A percentile compares a stretch with the other conserved stretches of the same genome.
Evolutionary conservation across 2,113 vertebrate genomes (phyloP).

Genomic region (Mola mola): DNA sequence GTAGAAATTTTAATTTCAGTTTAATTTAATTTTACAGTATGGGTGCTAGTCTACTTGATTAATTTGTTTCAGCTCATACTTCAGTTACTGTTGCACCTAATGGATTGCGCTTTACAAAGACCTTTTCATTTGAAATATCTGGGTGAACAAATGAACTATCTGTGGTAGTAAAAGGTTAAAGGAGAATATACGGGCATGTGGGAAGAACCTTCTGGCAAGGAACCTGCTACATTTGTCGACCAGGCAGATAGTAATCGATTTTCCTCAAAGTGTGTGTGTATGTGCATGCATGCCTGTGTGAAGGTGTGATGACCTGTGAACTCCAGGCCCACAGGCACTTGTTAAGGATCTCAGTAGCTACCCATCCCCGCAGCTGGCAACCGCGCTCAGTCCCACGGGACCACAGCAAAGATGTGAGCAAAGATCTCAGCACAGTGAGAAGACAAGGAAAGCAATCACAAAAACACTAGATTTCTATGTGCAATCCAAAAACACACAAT

Average conservation of each 20-base stretch:
- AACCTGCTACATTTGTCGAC: conserved; percentile 10
- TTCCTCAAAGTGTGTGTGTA: conserved; percentile 8
- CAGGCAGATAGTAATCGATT: conserved; percentile 45
- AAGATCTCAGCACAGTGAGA: too few relatives aligned
- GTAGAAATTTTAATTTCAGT: too few relatives aligned
- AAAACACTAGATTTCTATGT: too few relatives aligned
- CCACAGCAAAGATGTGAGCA: conserved; percentile 65
- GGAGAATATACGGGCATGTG: neutral
- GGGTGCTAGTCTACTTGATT: too few relatives aligned
- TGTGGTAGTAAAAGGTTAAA: neutral
- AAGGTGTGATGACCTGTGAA: conserved; percentile 68
- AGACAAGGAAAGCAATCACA: conserved; percentile 74
- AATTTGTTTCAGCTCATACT: neutral
- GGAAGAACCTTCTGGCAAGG: conserved; percentile 34
- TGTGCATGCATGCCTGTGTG: conserved; percentile 20
- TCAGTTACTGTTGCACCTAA: neutral
- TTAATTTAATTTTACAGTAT: too few relatives aligned
- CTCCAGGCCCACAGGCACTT: conserved; percentile 60
- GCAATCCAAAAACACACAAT: conserved; percentile 54
- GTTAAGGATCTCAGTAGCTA: conserved; percentile 62
- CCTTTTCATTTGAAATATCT: too few relatives aligned
- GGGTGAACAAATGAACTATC: neutral
- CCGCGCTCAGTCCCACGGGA: conserved; percentile 36
- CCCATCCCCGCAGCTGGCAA: conserved; percentile 29
- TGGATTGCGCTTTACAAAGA: neutral